Evolutionary conservation across 1,140 invertebrate genomes (phyloP).

Genomic region (Popillia japonica): DNA sequence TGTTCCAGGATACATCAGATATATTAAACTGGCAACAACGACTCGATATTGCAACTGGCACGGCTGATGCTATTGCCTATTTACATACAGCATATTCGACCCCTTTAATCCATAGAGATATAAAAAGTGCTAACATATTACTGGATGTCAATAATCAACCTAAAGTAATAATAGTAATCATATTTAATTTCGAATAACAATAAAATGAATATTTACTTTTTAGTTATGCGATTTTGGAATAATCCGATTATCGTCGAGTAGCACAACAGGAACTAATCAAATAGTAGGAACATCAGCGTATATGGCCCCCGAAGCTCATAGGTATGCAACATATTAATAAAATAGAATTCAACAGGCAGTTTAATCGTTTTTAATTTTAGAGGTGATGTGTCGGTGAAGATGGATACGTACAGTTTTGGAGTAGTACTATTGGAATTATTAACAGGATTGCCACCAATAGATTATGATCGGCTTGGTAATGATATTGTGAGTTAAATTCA

Average conservation of each 20-base stretch:
- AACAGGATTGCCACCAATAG: conserved; percentile 70
- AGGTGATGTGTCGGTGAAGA: conserved; percentile 76
- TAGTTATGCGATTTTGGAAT: conserved; percentile 80
- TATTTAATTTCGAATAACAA: conserved; percentile 9
- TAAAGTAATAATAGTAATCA: conserved; percentile 65
- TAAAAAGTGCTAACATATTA: conserved; percentile 81
- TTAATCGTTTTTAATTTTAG: no score
- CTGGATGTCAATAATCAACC: conserved; percentile 69
- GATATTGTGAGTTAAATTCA: conserved; percentile 61
- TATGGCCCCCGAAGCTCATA: conserved; percentile 77
- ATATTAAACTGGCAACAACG: conserved; percentile 63
- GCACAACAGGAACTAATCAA: conserved; percentile 58
- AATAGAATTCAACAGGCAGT: neutral
- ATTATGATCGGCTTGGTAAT: conserved; percentile 63
- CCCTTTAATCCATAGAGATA: conserved; percentile 76
- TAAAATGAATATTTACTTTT: conserved; percentile 53
- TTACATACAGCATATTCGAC: conserved; percentile 67
- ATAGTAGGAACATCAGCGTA: conserved; percentile 75
- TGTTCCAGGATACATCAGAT: conserved; percentile 48
- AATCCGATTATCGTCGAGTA: conserved; percentile 59
- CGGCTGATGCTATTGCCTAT: conserved; percentile 69
- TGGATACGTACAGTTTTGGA: conserved; percentile 81
- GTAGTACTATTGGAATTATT: conserved; percentile 77
- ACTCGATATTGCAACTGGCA: conserved; percentile 68
- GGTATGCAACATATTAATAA: no score